Evolutionary conservation across 2,888 invertebrate genomes (phyloP), one percentile per base, ranked within the genome.

Genomic region (Hydroisotoma schaefferi): DNA sequence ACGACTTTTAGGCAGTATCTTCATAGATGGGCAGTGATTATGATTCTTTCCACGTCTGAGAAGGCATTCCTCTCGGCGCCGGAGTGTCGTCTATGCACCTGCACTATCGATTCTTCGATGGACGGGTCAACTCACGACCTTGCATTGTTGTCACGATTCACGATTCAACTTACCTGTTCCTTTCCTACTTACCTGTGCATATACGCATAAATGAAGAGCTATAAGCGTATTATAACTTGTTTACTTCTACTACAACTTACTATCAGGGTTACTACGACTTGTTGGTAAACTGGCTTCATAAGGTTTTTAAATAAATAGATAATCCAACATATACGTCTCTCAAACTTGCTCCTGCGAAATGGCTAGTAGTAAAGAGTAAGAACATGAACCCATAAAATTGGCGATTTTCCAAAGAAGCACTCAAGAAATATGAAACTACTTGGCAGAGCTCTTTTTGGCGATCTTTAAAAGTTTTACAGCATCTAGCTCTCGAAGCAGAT

Each of bases 91-190:
- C 46, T 58, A 37, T 61, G 52, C 64, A 64, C 64, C 64, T 64
- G 64, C 60, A 64, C 61, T 49, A 61, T 59, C 57, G 49, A 58
- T 59, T 63, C 58, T 56, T 63, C 52, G 57, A 63, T 57, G 60
- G 64, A 61, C 59, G 60, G 60, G 59, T 63, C 63, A 63, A 60
- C 64, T 64, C 60, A 61, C 64, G 64, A 61, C 64, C 64, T 64
- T 64, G 64, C 60, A 61, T 64, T 60, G 57, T 60, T 58, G 58
- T 64, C 63, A 63, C 59, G 59, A 59, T 40, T 61, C 37, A 38
- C 51, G 28, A 27, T 49, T 40, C 40, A 40, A 18, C n/a, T n/a
- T n/a, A n/a, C n/a, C n/a, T n/a, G n/a, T n/a, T n/a, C n/a, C n/a
- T n/a, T n/a, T n/a, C n/a, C n/a, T n/a, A n/a, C n/a, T n/a, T n/a